These are phyloP conservation scores for Morinoia aosen DNA, from an alignment of 2,888 invertebrate genomes.

Conservation along the genomic window DNA sequence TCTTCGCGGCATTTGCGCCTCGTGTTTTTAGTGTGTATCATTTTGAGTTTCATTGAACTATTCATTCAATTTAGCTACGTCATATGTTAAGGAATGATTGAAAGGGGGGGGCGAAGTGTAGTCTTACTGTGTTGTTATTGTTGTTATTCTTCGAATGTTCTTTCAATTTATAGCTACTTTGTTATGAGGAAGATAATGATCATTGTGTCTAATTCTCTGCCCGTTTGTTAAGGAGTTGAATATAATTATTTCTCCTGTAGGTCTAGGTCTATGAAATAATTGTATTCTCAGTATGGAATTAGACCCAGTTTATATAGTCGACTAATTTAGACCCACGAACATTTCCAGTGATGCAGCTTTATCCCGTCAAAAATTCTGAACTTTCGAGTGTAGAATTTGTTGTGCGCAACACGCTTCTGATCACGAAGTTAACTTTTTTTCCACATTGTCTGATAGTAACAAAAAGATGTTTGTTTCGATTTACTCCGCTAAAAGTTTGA, in stretches of 20 bases:
- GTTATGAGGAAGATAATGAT: background rate
- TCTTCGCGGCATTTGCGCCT: background rate
- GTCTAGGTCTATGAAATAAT: background rate
- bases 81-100: background rate
- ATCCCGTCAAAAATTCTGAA: background rate
- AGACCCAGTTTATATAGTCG: background rate
- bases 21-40: background rate
- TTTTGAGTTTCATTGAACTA: background rate
- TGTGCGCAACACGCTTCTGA: too few relatives aligned
- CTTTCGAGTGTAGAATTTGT: background rate
- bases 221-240: background rate
- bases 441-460: too few relatives aligned
- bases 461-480: too few relatives aligned
- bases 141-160: background rate
- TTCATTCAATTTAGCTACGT: background rate
- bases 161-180: background rate
- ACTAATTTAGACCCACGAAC: background rate
- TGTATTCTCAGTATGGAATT: background rate
- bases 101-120: background rate
- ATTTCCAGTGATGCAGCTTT: background rate
- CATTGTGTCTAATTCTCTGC: background rate
- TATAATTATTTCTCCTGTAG: background rate
- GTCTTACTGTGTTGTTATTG: slow-evolving; percentile 20
- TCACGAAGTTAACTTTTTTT: background rate
- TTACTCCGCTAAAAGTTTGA: background rate